Percentiles rank a stretch among this genome's conserved stretches.
Evolutionary conservation across 35 echinoderm and acorn worm genomes (phyloP).

Genomic region (Apostichopus parvimensis): DNA sequence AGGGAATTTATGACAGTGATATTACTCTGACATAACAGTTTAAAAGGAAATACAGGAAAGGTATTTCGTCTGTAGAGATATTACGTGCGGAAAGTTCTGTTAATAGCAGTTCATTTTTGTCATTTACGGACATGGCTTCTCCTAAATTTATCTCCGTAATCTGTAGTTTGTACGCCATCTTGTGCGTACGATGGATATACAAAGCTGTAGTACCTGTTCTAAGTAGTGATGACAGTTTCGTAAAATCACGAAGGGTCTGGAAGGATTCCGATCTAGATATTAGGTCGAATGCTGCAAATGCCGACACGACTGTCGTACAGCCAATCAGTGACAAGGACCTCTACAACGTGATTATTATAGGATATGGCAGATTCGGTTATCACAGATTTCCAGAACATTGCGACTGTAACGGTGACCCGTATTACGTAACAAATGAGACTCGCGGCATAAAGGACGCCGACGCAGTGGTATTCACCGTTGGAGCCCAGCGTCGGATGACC

Average conservation of each 20-base stretch:
- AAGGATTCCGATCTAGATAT: neutral
- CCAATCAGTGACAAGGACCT: no score
- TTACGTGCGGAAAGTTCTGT: no score
- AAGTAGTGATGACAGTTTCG: neutral
- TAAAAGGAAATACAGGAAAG: no score
- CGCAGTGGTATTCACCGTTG: slow-evolving; percentile 19
- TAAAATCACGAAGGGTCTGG: neutral
- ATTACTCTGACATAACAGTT: no score
- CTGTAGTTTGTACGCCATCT: neutral
- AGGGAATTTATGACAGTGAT: no score
- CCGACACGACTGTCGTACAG: neutral
- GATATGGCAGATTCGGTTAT: slow-evolving; percentile 26
- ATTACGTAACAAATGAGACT: slow-evolving; percentile 32
- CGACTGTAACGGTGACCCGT: neutral
- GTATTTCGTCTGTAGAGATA: no score
- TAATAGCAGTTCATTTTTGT: no score
- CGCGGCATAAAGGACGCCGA: neutral
- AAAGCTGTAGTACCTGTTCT: neutral
- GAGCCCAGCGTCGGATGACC: slow-evolving; percentile 21
- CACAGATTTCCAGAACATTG: slow-evolving; percentile 22
- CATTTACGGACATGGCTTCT: neutral
- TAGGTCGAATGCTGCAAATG: neutral
- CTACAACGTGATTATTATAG: slow-evolving; percentile 6
- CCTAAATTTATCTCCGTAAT: slow-evolving; percentile 3
- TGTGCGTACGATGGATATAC: neutral